Conservation (phyloP, 2,797 vertebrate species). For the Platalea minor region DNA sequence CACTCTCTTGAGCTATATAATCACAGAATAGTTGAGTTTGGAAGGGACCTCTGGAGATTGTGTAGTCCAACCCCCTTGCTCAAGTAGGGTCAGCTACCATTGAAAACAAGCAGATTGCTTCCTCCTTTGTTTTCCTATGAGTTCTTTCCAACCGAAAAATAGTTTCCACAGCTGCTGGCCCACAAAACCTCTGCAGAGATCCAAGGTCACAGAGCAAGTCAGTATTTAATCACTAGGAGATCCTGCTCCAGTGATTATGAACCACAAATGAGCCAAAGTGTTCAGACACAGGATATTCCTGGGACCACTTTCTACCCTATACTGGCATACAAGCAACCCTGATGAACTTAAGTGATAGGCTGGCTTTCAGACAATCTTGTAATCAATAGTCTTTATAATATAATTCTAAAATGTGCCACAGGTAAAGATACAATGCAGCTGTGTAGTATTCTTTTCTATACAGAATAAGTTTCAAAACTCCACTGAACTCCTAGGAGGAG, state of each 20-base stretch:
- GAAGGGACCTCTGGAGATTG: neutral
- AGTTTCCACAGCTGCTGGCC: conserved; percentile 29
- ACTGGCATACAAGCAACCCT: neutral
- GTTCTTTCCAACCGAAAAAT: conserved; percentile 17
- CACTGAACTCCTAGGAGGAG: neutral
- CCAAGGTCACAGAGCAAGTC: conserved; percentile 8
- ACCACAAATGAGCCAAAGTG: neutral
- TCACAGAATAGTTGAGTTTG: neutral
- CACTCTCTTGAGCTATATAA: neutral
- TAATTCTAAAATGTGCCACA: neutral
- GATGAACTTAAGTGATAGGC: neutral
- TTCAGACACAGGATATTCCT: neutral
- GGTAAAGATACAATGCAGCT: neutral
- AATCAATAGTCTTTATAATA: neutral
- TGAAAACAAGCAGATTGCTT: conserved; percentile 8
- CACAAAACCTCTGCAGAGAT: neutral
- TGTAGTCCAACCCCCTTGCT: neutral
- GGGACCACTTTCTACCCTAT: neutral
- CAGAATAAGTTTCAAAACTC: neutral
- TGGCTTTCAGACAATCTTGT: neutral
- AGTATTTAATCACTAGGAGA: conserved; percentile 19
- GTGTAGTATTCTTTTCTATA: neutral
- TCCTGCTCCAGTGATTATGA: neutral
- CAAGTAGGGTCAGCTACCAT: neutral
- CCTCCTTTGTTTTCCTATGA: neutral